These are phyloP conservation scores for Lymantria dispar DNA, from an alignment of 2,888 invertebrate genomes.

Conservation along the genomic window DNA sequence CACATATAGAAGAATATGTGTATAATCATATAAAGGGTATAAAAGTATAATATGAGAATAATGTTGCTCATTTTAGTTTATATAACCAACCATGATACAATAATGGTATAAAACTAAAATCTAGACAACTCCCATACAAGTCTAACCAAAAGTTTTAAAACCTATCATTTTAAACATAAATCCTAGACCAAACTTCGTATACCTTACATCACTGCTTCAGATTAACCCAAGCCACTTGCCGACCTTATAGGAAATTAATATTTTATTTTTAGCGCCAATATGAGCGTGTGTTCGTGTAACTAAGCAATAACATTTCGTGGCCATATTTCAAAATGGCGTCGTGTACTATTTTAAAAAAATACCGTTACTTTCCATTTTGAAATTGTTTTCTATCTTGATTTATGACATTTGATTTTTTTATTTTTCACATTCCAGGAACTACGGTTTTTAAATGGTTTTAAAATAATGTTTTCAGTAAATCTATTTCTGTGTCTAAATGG, in stretches of 20 bases:
- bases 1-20: too few relatives aligned
- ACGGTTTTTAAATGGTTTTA: neutral
- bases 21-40: too few relatives aligned
- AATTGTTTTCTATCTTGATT: slow-evolving; percentile 36
- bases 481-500: neutral
- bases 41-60: too few relatives aligned
- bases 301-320: slow-evolving; percentile 56
- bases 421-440: slow-evolving; percentile 4
- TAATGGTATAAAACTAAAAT: too few relatives aligned
- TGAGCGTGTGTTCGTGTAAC: slow-evolving; percentile 56
- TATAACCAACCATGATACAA: too few relatives aligned
- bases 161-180: slow-evolving; percentile 23
- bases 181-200: slow-evolving; percentile 32
- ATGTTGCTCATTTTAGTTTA: too few relatives aligned
- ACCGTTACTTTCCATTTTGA: slow-evolving; percentile 35
- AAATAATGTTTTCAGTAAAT: slow-evolving; percentile 5
- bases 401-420: slow-evolving; percentile 27
- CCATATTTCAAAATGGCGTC: slow-evolving; percentile 68
- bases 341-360: slow-evolving; percentile 56
- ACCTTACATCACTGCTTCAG: slow-evolving; percentile 39
- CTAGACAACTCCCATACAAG: neutral
- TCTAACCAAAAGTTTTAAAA: neutral
- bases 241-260: slow-evolving; percentile 70
- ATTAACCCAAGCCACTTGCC: slow-evolving; percentile 55
- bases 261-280: slow-evolving; percentile 70